phyloP scores from a whole-genome alignment of 2,888 invertebrate genomes.

The Drosophila hawaiiensis region DNA sequence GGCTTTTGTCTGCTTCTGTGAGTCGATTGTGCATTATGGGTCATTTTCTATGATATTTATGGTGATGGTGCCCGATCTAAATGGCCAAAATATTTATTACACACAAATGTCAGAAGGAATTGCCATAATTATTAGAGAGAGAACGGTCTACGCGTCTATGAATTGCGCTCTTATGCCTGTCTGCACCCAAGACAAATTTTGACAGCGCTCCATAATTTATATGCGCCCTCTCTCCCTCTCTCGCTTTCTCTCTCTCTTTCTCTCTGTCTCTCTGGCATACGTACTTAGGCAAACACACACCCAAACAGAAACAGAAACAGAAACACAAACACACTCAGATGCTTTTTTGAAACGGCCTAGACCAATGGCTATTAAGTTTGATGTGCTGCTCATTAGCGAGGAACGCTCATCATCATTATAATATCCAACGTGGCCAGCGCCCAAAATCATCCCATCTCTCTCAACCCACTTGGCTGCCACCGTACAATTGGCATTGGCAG shows the following conservation, averaged over 20 bases:
- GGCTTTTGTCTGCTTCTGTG: constrained; percentile 27
- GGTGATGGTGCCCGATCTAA: constrained; percentile 38
- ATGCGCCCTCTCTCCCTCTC: neutral
- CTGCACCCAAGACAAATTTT: constrained; percentile 69
- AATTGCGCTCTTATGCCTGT: constrained; percentile 59
- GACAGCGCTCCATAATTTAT: constrained; percentile 58
- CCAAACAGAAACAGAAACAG: neutral
- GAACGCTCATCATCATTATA: constrained; percentile 70
- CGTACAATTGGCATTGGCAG: constrained; percentile 38
- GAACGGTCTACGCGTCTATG: constrained; percentile 44
- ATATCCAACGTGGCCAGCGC: constrained; percentile 38
- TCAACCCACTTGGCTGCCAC: neutral
- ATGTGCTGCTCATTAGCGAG: constrained; percentile 67
- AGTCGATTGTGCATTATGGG: constrained; percentile 47
- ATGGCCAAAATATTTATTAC: constrained; percentile 66
- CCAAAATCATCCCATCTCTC: constrained; percentile 23
- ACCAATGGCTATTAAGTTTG: constrained; percentile 55
- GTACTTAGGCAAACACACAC: constrained; percentile 9
- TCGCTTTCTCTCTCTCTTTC: neutral
- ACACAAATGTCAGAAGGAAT: constrained; percentile 65
- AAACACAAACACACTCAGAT: neutral
- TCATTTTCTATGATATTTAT: constrained; percentile 60
- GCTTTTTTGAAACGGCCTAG: constrained; percentile 29
- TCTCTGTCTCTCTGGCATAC: constrained; percentile 19
- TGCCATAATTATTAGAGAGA: constrained; percentile 75